Percentiles rank a stretch among this genome's conserved stretches.
phyloP scores from a whole-genome alignment of 1,140 invertebrate genomes.

The Calosoma granatense region DNA sequence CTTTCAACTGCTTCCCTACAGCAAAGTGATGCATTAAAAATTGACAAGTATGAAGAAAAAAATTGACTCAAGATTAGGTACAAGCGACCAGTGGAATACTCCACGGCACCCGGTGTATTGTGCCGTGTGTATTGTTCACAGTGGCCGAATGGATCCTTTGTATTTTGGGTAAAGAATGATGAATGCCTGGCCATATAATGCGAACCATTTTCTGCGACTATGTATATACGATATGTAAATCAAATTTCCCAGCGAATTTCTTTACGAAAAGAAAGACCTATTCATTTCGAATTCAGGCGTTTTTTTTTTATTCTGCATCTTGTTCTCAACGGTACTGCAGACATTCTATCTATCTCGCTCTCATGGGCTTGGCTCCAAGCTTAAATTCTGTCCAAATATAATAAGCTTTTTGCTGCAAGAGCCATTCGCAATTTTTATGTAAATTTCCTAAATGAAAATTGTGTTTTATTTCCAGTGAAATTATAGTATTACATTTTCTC shows the following conservation, averaged over 20 bases:
- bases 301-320: background rate
- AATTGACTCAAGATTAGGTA: background rate
- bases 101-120: background rate
- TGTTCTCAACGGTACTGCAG: too few species aligned
- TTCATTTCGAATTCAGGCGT: background rate
- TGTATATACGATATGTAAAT: background rate
- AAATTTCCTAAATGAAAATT: too few species aligned
- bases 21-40: background rate
- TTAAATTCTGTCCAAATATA: background rate
- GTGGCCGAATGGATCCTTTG: background rate
- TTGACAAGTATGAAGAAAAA: background rate
- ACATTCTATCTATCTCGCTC: too few species aligned
- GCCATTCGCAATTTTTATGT: too few species aligned
- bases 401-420: background rate
- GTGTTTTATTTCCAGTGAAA: too few species aligned
- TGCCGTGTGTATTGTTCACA: background rate
- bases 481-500: too few species aligned
- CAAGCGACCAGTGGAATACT: background rate
- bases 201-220: background rate
- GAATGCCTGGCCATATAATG: background rate
- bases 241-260: background rate
- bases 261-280: background rate
- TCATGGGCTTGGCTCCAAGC: background rate
- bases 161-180: background rate
- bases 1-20: too few species aligned